phyloP scores from a whole-genome alignment of 2,113 vertebrate species.

The Brachyhypopomus gauderio region DNA sequence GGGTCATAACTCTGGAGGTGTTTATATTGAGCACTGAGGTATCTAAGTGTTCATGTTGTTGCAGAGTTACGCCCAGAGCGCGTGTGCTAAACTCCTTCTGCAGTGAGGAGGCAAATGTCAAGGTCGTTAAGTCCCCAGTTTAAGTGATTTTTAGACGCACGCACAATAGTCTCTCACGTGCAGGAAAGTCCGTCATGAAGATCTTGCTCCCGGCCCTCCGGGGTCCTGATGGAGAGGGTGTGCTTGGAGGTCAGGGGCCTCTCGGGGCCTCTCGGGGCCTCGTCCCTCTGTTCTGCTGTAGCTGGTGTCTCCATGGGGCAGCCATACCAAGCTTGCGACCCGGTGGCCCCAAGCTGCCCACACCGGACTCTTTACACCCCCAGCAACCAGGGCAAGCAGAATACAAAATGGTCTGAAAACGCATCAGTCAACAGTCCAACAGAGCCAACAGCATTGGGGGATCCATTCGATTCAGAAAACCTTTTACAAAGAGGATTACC shows the following conservation, averaged over 20 bases:
- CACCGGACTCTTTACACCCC: not conserved
- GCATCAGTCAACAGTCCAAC: conserved; percentile 6
- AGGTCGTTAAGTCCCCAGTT: too few relatives aligned
- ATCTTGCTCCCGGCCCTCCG: conserved; percentile 15
- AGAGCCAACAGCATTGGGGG: not conserved
- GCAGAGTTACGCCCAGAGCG: not conserved
- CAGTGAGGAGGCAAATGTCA: not conserved
- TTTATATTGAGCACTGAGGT: too few relatives aligned
- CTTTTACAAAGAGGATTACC: not conserved
- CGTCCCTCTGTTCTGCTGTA: conserved; percentile 5
- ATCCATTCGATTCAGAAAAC: not conserved
- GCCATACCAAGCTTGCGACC: conserved; percentile 37
- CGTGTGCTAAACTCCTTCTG: not conserved
- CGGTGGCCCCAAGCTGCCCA: conserved; percentile 7
- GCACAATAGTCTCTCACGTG: conserved; percentile 3
- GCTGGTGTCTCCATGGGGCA: conserved; percentile 39
- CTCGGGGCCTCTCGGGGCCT: not conserved
- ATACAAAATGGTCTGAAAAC: not conserved
- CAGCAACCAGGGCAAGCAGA: conserved; percentile 14
- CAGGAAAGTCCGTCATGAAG: not conserved
- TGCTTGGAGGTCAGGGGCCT: too few relatives aligned
- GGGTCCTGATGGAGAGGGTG: not conserved
- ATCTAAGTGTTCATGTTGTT: not conserved
- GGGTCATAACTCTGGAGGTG: not conserved
- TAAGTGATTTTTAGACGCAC: not conserved